phyloP scores from a whole-genome alignment of 2,888 invertebrate species.

The Cosmopolites sordidus region DNA sequence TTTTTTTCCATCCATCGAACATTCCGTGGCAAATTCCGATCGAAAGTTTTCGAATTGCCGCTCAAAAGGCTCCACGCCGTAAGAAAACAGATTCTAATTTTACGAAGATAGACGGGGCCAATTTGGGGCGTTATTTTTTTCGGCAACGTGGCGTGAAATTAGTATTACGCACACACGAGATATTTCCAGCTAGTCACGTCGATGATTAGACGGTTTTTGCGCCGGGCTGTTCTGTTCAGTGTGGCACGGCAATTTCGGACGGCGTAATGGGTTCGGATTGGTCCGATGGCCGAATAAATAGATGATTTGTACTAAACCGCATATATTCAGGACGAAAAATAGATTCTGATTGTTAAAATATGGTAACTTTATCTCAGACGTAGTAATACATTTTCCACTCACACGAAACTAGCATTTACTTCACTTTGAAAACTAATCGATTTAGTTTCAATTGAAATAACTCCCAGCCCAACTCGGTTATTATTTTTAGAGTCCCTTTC shows the following conservation, averaged over 20 bases:
- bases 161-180: conserved; percentile 27
- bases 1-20: not conserved
- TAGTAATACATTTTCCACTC: too few relatives aligned
- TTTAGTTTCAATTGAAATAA: too few relatives aligned
- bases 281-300: not conserved
- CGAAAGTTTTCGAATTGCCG: not conserved
- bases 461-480: too few relatives aligned
- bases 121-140: conserved; percentile 32
- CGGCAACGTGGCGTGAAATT: conserved; percentile 37
- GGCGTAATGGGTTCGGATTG: not conserved
- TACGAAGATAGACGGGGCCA: conserved; percentile 24
- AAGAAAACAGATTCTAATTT: conserved; percentile 26
- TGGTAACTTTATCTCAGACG: too few relatives aligned
- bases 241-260: not conserved
- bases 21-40: not conserved
- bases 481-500: too few relatives aligned
- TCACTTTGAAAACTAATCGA: too few relatives aligned
- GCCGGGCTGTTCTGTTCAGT: not conserved
- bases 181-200: conserved; percentile 1
- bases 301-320: too few relatives aligned
- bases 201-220: conserved; percentile 21
- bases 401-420: too few relatives aligned
- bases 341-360: too few relatives aligned
- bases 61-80: not conserved
- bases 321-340: too few relatives aligned